Evolutionary conservation across 1,140 invertebrate species (phyloP), one percentile per base, ranked within the genome.

Genomic region (Leptinotarsa undecemlineata): DNA sequence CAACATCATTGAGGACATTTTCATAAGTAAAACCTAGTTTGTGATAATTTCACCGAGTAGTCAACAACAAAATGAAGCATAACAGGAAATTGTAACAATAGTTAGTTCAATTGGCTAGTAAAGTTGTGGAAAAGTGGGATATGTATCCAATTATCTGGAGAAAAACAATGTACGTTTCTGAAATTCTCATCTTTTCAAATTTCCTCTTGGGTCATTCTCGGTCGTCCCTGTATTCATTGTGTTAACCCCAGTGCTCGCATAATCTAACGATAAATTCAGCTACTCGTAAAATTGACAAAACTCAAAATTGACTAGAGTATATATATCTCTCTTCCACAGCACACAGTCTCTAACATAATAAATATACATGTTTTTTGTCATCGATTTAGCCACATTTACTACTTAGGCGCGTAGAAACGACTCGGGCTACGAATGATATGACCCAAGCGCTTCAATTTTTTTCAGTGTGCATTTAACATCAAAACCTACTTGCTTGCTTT

Each of bases 231-330:
- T 21, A 70, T 70, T 70, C 48, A 57, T 70, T 70, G 67, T 68
- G 33, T 70, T 70, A 48, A 70, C 26, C 62, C 70, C 60, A 72
- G 71, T 72, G 71, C 71, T 72, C 48, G 71, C 71, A 64, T 72
- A 72, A 64, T 72, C 61, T 72, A 72, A 63, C 48, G 51, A 72
- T 64, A 73, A 77, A 77, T 77, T 79, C 74, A 73, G 71, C 76
- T 76, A 77, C 78, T 77, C 66, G 67, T 84, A 84, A 83, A 84
- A 84, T 84, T 84, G 83, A 84, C 83, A 76, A 80, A 84, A 84
- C 82, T 81, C 73, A 84, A 84, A 84, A 84, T 84, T 84, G 83
- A 84, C 83, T 84, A 84, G 81, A 82, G 81, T 83, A 78, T 81
- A 76, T 57, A 57, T 57, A 57, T 57, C 51, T 78, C 76, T 81